A percentile compares a stretch with the other conserved stretches of the same genome.
These are phyloP conservation scores for Nymphicus hollandicus DNA, from an alignment of 2,113 vertebrate genomes.

Conservation along the genomic window DNA sequence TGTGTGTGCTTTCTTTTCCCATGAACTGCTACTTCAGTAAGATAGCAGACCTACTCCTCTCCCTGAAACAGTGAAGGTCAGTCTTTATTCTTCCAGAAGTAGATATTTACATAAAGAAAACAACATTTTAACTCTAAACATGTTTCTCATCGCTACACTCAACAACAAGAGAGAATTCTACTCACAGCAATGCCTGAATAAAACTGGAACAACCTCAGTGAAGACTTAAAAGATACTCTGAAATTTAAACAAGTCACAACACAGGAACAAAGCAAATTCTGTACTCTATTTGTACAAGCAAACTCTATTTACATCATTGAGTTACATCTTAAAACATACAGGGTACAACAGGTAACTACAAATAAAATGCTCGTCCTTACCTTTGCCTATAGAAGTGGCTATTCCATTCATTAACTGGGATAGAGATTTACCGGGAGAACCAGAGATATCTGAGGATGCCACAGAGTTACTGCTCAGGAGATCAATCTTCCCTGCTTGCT, in stretches of 20 bases:
- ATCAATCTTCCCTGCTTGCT: conserved; percentile 88
- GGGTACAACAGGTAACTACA: background rate
- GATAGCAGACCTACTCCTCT: background rate
- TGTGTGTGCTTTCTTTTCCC: background rate
- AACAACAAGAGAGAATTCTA: background rate
- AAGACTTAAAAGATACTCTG: background rate
- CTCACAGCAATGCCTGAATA: background rate
- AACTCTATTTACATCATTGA: background rate
- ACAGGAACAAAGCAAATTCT: background rate
- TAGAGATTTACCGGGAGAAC: conserved; percentile 80
- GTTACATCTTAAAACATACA: background rate
- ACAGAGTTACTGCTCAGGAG: conserved; percentile 78
- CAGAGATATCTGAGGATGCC: conserved; percentile 71
- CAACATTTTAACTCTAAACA: background rate
- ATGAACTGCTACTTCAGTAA: background rate
- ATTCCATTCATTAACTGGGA: conserved; percentile 89
- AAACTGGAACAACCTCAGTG: background rate
- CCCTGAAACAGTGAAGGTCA: background rate
- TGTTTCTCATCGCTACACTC: background rate
- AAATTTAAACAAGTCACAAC: background rate
- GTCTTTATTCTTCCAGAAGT: background rate
- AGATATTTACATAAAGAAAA: background rate
- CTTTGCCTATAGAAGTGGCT: conserved; percentile 84
- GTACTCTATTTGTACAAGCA: background rate
- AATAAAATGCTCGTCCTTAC: conserved; percentile 58